Base-by-base conservation (phyloP, 2,888 invertebrate species). In the Chorisops tibialis region DNA sequence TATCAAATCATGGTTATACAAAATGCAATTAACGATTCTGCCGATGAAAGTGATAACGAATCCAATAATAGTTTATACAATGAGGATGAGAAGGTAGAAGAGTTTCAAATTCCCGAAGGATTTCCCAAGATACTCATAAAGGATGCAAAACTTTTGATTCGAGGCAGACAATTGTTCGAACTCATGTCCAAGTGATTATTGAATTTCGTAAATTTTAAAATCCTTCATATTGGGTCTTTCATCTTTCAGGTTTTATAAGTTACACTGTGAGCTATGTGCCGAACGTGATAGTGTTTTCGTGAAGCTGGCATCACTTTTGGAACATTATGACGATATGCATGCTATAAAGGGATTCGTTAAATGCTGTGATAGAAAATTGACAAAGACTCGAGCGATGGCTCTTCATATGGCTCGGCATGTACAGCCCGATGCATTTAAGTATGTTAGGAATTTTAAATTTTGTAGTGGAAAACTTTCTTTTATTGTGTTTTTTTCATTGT, bases 331-430 rank as follows among this genome's bases (percentile, higher is more conserved):
- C 6, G 59, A 56, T 2, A 22, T 43, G 2, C 69, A 69, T 56
- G 43, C 61, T 16, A 61, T 63, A 12, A 66, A 67, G 56, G 68
- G 69, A 2, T 69, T 64, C 48, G 66, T 69, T 6, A 63, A 48
- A 7, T 69, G 69, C 19, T 69, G 69, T 49, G 68, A 58, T 21
- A n/a, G 51, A 37, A 67, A 67, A 54, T 18, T 69, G 5, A 21
- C 50, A 6, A 68, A 67, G 59, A 41, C 63, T 7, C 51, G 65
- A 14, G 49, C 63, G 11, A 67, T 69, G 63, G 66, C 67, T 7
- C 48, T 67, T 16, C 69, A 69, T 52, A 67, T 69, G 66, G 66
- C 68, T 2, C 39, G 65, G 6, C 69, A 69, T 61, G 37, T 69
- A 16, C 68, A 69, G 37, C 69, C 69, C 3, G 65, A 67, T 39